Conservation (phyloP, 2,888 invertebrate genomes). For the Drosophila pegasa region DNA sequence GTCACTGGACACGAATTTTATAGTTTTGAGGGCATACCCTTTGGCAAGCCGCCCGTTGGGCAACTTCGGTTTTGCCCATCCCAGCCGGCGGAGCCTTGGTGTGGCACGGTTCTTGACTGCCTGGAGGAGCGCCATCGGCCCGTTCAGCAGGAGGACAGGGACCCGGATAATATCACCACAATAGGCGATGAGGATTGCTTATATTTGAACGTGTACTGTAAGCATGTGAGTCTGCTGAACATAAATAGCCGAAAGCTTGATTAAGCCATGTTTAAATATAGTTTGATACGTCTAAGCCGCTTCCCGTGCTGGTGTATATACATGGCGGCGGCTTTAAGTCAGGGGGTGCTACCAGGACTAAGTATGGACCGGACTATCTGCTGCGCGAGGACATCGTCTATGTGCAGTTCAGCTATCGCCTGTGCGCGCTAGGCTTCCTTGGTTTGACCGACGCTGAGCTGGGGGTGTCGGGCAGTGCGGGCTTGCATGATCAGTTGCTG, state of each 20-base stretch:
- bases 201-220: conserved; percentile 76
- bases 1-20: conserved; percentile 64
- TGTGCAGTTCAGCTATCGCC: conserved; percentile 85
- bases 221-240: conserved; percentile 51
- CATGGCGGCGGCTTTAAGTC: conserved; percentile 85
- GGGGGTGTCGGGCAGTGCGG: conserved; percentile 86
- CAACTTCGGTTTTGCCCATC: conserved; percentile 78
- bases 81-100: conserved; percentile 83
- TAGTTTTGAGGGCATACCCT: conserved; percentile 81
- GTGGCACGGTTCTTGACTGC: conserved; percentile 65
- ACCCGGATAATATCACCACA: conserved; percentile 19
- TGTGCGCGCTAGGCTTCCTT: conserved; percentile 85
- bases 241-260: background rate
- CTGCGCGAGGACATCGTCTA: conserved; percentile 85
- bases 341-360: conserved; percentile 81
- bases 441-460: conserved; percentile 83
- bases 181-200: conserved; percentile 80
- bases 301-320: conserved; percentile 85
- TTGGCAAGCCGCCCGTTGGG: conserved; percentile 74
- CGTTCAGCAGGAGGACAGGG: conserved; percentile 59
- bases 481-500: conserved; percentile 85
- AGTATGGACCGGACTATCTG: conserved; percentile 85
- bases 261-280: conserved; percentile 26
- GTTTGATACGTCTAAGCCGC: conserved; percentile 51
- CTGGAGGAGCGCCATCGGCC: conserved; percentile 47